Evolutionary conservation across 2,113 vertebrate genomes (phyloP), one percentile per base, ranked within the genome.

Genomic region (Ciconia stormi): DNA sequence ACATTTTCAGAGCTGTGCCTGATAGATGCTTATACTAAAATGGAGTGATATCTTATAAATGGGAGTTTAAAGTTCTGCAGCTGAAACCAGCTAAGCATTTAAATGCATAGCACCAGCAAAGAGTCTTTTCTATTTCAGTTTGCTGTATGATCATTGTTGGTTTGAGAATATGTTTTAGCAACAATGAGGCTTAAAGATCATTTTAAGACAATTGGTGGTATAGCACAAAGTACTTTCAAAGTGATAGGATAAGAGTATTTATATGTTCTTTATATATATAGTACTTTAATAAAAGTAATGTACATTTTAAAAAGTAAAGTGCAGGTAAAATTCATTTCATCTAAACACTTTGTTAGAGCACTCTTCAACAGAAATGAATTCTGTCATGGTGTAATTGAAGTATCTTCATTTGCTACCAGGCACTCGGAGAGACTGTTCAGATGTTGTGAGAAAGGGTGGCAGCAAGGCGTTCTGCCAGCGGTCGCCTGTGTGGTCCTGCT

Each of bases 21-120:
- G 87, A 92, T 97, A 86, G 82, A 72, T 90, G 80, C 79, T 87
- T 92, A 47, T n/a, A 86, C 66, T 95, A 86, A 88, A 94, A 52
- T 29, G 19, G 22, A 73, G 34, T 42, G 59, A 63, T 74, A 46
- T 29, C 63, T 58, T 61, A 36, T 69, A 90, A 74, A 67, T 65
- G 16, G 55, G 67, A 63, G 67, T 91, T 96, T 79, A 59, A 70
- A 91, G 62, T 96, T 85, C 56, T 11, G 6, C 63, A 36, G 27
- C 79, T 86, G 78, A 83, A 95, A 88, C 79, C 85, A 90, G 70
- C 83, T 70, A 34, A 85, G 53, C 62, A 90, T 95, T 93, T 95
- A 85, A 94, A 94, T 84, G 58, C 55, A 34, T 26, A 91, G 62
- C 49, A 56, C 26, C 23, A 42, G 29, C 61, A 82, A 71, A 50